Conservation (phyloP, 1,140 invertebrate genomes). For the Acromyrmex echinatior region DNA sequence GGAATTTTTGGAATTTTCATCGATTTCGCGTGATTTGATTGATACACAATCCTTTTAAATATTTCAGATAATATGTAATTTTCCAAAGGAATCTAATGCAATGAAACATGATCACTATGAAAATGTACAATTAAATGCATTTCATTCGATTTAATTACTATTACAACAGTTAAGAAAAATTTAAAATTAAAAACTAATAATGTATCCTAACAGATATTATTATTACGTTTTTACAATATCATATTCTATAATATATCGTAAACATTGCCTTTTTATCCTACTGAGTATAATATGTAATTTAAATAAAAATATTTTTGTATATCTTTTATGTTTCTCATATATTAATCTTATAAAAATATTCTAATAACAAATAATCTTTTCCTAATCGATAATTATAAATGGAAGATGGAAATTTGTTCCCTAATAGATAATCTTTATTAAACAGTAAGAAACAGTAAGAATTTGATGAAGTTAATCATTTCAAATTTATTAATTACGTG, state of each 20-base stretch:
- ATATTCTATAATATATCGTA: background rate
- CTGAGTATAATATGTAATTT: background rate
- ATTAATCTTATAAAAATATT: background rate
- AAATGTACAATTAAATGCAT: background rate
- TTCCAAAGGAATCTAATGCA: background rate
- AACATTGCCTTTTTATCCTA: background rate
- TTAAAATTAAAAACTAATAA: background rate
- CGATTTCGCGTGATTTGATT: background rate
- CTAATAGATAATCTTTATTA: background rate
- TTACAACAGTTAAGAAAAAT: background rate
- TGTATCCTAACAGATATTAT: background rate
- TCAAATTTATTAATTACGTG: background rate
- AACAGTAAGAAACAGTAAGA: background rate
- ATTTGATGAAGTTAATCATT: background rate
- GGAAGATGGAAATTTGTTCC: background rate
- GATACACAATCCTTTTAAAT: background rate
- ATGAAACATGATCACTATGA: background rate
- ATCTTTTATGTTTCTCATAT: background rate
- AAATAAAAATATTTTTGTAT: background rate
- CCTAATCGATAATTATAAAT: background rate
- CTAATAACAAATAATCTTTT: background rate
- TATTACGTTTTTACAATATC: background rate
- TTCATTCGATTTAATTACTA: constrained; percentile 16
- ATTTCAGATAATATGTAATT: constrained; percentile 22
- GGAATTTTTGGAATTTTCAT: background rate